These are phyloP conservation scores for Boloria euphrosyne DNA, from an alignment of 2,888 invertebrate species.

Conservation along the genomic window DNA sequence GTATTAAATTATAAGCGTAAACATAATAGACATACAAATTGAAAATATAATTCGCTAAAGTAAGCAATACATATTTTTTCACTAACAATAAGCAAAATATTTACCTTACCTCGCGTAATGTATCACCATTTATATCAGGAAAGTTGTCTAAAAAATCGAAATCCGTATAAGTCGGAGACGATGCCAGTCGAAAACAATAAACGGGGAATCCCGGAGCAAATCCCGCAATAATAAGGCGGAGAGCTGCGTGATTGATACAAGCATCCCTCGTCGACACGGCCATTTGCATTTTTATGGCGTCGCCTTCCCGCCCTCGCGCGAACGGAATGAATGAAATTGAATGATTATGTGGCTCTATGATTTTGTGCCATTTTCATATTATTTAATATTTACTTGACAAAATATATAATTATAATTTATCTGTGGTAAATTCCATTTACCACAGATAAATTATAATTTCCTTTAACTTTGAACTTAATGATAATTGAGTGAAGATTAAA, in stretches of 20 bases:
- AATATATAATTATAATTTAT: neutral
- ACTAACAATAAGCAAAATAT: neutral
- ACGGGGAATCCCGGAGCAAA: slow-evolving; percentile 57
- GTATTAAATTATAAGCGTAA: no score
- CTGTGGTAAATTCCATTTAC: no score
- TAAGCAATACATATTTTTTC: no score
- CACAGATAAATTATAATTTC: no score
- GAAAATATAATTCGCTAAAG: no score
- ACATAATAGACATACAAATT: no score
- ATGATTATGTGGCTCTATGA: slow-evolving; percentile 27
- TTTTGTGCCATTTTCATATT: neutral
- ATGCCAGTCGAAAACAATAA: slow-evolving; percentile 61
- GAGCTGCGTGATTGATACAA: slow-evolving; percentile 74
- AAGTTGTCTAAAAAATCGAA: slow-evolving; percentile 35
- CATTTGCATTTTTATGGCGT: slow-evolving; percentile 82
- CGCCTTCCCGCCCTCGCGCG: slow-evolving; percentile 43
- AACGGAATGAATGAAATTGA: slow-evolving; percentile 28
- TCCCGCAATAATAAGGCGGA: slow-evolving; percentile 70
- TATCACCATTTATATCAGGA: slow-evolving; percentile 4
- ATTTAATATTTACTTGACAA: slow-evolving; percentile 5
- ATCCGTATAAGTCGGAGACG: slow-evolving; percentile 42
- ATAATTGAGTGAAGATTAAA: no score
- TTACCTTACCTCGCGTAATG: neutral
- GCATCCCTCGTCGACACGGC: slow-evolving; percentile 81
- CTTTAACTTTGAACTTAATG: no score